Evolutionary conservation across 2,888 invertebrate genomes (phyloP), one percentile per base, ranked within the genome.

Genomic region (Anorthoa munda): DNA sequence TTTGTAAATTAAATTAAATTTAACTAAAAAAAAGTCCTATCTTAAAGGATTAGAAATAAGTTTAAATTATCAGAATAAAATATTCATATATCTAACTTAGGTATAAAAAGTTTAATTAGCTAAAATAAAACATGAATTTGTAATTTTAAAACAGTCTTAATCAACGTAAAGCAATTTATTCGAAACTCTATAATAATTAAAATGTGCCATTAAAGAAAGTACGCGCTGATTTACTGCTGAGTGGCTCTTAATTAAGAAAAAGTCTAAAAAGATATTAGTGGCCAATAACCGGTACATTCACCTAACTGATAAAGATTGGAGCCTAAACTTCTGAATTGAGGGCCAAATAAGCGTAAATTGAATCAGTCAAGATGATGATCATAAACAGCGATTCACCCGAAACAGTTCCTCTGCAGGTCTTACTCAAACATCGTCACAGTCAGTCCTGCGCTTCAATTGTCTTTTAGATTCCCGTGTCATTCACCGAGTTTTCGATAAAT

Each of bases 261-360:
- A 63, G 5, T 51, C 21, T 61, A 51, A 26, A 39, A 59, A 72
- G 9, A 39, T 26, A 68, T 71, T 31, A 67, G 31, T 67, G 17
- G 48, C 50, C 18, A 51, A 74, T 79, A 75, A 69, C 59, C 63
- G 56, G 78, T 68, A 31, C 78, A 17, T 82, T 85, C 75, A 82
- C 75, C 72, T 75, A 75, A 56, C 66, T 53, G 13, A 51, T 69
- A 31, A 50, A n/a, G 17, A 4, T 39, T 26, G 17, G 9, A 2
- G 9, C 5, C 2, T 11, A 23, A 26, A 15, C 31, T 31, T 31
- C 31, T 31, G 31, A 7, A 7, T 39, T 23, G 15, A 15, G 1
- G 4, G 7, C 5, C 15, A 23, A 23, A 15, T 17, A 9, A 56
- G 17, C 55, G 7, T 4, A 15, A 55, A 23, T 15, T 15, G 7